These are phyloP conservation scores for Reticulitermes lucifugus DNA, from an alignment of 2,888 invertebrate species.

Conservation along the genomic window DNA sequence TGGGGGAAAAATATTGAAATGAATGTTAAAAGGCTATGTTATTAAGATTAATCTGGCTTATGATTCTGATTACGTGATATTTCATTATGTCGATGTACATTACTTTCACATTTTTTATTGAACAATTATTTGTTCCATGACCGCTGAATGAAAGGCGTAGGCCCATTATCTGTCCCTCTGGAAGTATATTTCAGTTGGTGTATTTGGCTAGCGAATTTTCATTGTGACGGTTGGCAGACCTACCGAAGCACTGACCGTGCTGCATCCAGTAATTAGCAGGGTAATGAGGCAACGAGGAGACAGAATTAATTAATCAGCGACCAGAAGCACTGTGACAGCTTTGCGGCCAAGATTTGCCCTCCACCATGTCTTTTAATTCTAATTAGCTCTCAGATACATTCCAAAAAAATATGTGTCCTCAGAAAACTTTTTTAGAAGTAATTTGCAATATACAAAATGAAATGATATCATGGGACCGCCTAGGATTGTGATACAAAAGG, in stretches of 20 bases:
- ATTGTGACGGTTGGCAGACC: not conserved
- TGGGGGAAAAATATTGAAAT: too few relatives aligned
- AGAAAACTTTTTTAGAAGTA: slow-evolving; percentile 8
- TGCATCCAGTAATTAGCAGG: slow-evolving; percentile 6
- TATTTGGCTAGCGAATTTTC: not conserved
- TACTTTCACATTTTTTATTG: too few relatives aligned
- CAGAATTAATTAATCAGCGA: slow-evolving; percentile 40
- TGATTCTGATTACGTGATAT: too few relatives aligned
- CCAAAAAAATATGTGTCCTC: not conserved
- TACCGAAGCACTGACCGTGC: not conserved
- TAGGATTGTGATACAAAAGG: not conserved
- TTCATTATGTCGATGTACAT: too few relatives aligned
- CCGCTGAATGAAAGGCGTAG: too few relatives aligned
- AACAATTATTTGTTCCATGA: too few relatives aligned
- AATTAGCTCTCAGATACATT: slow-evolving; percentile 15
- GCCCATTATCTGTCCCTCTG: too few relatives aligned
- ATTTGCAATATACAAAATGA: not conserved
- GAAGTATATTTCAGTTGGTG: too few relatives aligned
- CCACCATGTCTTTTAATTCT: slow-evolving; percentile 4
- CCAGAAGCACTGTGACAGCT: not conserved
- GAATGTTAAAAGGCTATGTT: too few relatives aligned
- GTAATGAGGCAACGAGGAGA: slow-evolving; percentile 32
- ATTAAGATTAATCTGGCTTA: too few relatives aligned
- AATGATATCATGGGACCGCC: not conserved
- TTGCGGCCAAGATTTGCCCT: not conserved